A percentile compares a stretch with the other conserved stretches of the same genome.
These are phyloP conservation scores for Esox lucius DNA, from an alignment of 2,797 vertebrate genomes.

Conservation along the genomic window DNA sequence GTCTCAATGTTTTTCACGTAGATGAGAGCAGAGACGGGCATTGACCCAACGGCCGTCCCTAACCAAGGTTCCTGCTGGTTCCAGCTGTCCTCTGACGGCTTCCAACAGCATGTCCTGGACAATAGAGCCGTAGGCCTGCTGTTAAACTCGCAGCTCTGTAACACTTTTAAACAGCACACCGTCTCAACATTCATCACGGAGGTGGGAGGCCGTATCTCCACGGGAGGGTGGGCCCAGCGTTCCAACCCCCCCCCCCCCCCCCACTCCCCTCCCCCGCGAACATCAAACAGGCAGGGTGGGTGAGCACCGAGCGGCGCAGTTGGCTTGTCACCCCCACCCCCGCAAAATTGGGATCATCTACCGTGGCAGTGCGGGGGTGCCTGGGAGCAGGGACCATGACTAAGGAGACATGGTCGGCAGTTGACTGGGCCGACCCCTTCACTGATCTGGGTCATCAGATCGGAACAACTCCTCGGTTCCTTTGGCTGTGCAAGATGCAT, in stretches of 20 bases:
- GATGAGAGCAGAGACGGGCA: background rate
- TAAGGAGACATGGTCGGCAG: background rate
- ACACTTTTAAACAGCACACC: conserved; percentile 62
- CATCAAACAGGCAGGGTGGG: conserved; percentile 45
- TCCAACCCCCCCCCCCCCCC: conserved; percentile 13
- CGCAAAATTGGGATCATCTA: background rate
- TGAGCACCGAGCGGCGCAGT: background rate
- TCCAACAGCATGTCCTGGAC: conserved; percentile 2
- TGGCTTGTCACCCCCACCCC: background rate
- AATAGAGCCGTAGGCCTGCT: conserved; percentile 34
- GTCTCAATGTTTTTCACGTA: background rate
- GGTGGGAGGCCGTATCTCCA: conserved; percentile 60
- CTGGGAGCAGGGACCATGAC: background rate
- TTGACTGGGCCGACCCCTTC: conserved; percentile 2
- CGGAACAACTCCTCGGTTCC: background rate
- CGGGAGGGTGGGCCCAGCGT: conserved; percentile 25
- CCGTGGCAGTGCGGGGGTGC: background rate
- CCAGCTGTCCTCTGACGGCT: background rate
- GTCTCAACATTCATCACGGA: conserved; percentile 67
- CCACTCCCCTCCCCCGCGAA: conserved; percentile 15
- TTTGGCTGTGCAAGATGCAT: background rate
- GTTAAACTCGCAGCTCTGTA: conserved; percentile 53
- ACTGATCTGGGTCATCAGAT: conserved; percentile 1
- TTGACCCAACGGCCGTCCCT: too few species aligned
- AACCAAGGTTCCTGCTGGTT: too few species aligned